These are phyloP conservation scores for Listronotus bonariensis DNA, from an alignment of 1,140 invertebrate genomes.

Conservation along the genomic window DNA sequence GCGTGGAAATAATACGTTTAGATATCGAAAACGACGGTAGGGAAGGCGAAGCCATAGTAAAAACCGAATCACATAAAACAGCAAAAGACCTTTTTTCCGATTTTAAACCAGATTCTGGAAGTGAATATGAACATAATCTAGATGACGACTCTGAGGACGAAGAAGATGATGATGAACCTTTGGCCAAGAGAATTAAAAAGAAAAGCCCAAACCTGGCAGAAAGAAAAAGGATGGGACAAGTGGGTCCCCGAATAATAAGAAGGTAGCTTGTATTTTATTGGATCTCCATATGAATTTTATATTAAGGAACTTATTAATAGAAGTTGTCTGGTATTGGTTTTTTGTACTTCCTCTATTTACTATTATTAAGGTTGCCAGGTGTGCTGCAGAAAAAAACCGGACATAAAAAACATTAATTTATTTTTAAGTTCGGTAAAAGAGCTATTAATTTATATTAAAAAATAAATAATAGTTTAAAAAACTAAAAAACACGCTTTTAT, in stretches of 20 bases:
- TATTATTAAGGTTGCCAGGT: too few species aligned
- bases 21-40: slow-evolving; percentile 28
- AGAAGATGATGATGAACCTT: slow-evolving; percentile 37
- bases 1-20: slow-evolving; percentile 29
- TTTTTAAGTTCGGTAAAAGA: too few species aligned
- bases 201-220: slow-evolving; percentile 18
- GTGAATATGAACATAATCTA: slow-evolving; percentile 34
- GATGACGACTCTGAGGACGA: slow-evolving; percentile 28
- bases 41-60: slow-evolving; percentile 20
- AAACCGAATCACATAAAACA: slow-evolving; percentile 36
- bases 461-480: too few species aligned
- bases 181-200: slow-evolving; percentile 40
- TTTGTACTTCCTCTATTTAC: too few species aligned
- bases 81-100: slow-evolving; percentile 44
- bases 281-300: background rate
- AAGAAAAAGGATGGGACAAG: slow-evolving; percentile 23
- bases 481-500: too few species aligned
- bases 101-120: slow-evolving; percentile 40
- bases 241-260: slow-evolving; percentile 17
- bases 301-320: background rate
- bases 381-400: too few species aligned
- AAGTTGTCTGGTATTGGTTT: too few species aligned
- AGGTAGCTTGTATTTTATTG: slow-evolving; percentile 19
- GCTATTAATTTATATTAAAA: too few species aligned
- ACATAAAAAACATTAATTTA: too few species aligned